Evolutionary conservation across 2,797 vertebrate genomes (phyloP).

Genomic region (Notolepis coatsorum): DNA sequence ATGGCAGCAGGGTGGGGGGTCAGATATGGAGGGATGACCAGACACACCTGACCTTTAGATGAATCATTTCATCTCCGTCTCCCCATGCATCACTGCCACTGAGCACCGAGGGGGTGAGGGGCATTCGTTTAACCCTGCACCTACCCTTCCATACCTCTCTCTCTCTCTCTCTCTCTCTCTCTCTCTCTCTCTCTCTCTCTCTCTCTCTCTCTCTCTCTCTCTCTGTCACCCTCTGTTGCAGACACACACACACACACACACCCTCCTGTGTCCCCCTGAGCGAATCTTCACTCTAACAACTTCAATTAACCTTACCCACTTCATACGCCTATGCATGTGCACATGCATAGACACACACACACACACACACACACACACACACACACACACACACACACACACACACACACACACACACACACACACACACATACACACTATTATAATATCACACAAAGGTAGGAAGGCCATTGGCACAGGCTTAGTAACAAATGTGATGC

Average conservation of each 20-base stretch:
- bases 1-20: constrained; percentile 9
- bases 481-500: constrained; percentile 17
- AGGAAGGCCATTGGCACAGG: constrained; percentile 60
- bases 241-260: constrained; percentile 37
- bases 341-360: constrained; percentile 7
- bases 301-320: constrained; percentile 82
- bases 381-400: constrained; percentile 6
- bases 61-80: constrained; percentile 63
- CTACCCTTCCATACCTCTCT: constrained; percentile 1
- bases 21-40: constrained; percentile 6
- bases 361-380: not conserved
- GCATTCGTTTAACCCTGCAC: constrained; percentile 58
- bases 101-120: constrained; percentile 39
- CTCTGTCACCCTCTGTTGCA: constrained; percentile 60
- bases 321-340: constrained; percentile 37
- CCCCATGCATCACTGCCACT: constrained; percentile 71
- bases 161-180: not conserved
- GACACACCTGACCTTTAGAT: constrained; percentile 76
- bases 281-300: constrained; percentile 78
- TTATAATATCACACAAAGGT: constrained; percentile 54
- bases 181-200: constrained; percentile 3
- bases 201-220: constrained; percentile 27
- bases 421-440: not conserved
- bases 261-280: constrained; percentile 49
- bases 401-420: constrained; percentile 9